phyloP scores from a whole-genome alignment of 2,797 vertebrate genomes.

The Coracias cyanogaster region DNA sequence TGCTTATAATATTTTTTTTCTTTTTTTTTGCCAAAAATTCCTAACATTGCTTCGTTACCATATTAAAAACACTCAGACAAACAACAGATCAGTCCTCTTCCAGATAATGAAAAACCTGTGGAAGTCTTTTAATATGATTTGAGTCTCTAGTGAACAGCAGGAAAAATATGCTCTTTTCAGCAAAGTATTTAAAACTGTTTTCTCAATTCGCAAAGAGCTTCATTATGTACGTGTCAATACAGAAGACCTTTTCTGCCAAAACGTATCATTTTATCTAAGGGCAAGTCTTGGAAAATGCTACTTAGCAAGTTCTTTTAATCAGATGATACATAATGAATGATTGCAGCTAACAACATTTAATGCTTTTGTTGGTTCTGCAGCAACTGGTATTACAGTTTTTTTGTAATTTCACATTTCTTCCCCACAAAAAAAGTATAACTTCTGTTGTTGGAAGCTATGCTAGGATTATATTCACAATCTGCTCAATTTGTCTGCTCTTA shows the following conservation, averaged over 20 bases:
- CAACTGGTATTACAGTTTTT: background rate
- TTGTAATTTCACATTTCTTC: constrained; percentile 52
- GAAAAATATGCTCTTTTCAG: background rate
- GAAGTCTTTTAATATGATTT: background rate
- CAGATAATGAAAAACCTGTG: background rate
- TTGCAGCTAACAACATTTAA: background rate
- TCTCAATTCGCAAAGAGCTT: background rate
- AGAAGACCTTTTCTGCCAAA: constrained; percentile 32
- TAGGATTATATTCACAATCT: constrained; percentile 63
- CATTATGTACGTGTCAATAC: background rate
- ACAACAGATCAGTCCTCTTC: background rate
- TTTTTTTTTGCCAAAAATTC: background rate
- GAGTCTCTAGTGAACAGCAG: background rate
- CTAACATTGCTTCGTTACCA: background rate
- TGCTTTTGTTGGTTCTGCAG: constrained; percentile 31
- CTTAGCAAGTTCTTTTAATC: constrained; percentile 33
- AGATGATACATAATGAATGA: background rate
- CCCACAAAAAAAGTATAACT: constrained; percentile 55
- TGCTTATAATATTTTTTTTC: background rate
- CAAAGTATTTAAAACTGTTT: background rate
- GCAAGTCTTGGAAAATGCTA: background rate
- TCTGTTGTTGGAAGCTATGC: constrained; percentile 48
- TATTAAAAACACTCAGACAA: background rate
- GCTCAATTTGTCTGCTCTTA: constrained; percentile 52
- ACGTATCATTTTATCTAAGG: background rate